Evolutionary conservation across 2,888 invertebrate genomes (phyloP), one percentile per base, ranked within the genome.

Genomic region (Drosophila meridiana): DNA sequence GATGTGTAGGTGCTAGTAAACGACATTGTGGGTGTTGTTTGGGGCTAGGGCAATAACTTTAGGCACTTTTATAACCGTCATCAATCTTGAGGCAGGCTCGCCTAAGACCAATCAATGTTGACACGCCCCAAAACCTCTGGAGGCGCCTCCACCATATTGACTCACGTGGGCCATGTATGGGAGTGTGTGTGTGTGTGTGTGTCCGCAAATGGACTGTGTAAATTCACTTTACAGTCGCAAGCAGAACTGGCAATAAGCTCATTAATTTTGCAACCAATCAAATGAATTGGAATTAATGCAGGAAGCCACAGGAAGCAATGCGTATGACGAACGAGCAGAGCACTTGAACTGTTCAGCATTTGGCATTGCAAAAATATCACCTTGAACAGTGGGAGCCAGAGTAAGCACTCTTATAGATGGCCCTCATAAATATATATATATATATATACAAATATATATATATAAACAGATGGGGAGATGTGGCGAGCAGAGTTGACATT

Each of bases 11-110:
- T 56, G 57, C 34, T 26, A 34, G 61, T 26, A 6, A 42, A 40
- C 20, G 26, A 52, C 36, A n/a, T 52, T 52, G 78, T 81, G 65
- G 79, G 75, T 79, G 79, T 69, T 70, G 57, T 68, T 70, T 70
- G 57, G 52, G 47, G 59, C 34, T 47, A 32, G 40, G 52, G 58
- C 71, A 74, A 65, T 68, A 69, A 56, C 69, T 82, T 83, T 69
- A 53, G 74, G 64, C 71, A 65, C 63, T 76, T 72, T 78, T 69
- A 79, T 69, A 50, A 67, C 59, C 65, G 66, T 79, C 89, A 87
- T 87, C 82, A 82, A 87, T 84, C 80, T 75, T 73, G 60, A 66
- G 68, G 60, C 88, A 69, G 65, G 68, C 67, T 56, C 58, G 59
- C 55, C 61, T 58, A 69, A 53, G 59, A 55, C 59, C 81, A 82